Base-by-base conservation (phyloP, 2,888 invertebrate species). In the Tenthredo amoena region DNA sequence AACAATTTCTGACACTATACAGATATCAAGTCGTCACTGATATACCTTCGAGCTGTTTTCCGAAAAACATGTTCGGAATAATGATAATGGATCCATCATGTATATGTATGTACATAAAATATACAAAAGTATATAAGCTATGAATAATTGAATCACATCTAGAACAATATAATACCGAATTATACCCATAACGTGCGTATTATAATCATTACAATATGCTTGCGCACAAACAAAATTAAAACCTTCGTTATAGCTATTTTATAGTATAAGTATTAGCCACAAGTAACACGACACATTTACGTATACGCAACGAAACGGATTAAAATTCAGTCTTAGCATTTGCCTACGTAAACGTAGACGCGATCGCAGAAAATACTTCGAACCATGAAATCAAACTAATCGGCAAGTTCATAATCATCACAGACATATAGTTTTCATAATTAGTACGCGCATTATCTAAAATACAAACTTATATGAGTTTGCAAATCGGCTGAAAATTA, bases 271-370 rank as follows among this genome's bases (percentile, higher is more conserved):
- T 71, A 71, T 37, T 37, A 71, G 37, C 34, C 34, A 71, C 34
- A 34, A 71, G n/a, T 71, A 37, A 71, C 26, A 71, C 74, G 74
- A 43, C 21, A 74, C 74, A 74, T 74, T 40, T 43, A 43, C 43
- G 31, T 43, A 68, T 55, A 77, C 37, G n/a, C 50, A 34, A 77
- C 77, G 77, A 77, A 50, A 77, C 55, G 77, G 55, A 77, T 77
- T 77, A 77, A 77, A 77, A 77, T 77, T 77, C 77, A 77, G 77
- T 77, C 55, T 77, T 55, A 55, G 31, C 26, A 77, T 77, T 74
- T 77, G 47, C 77, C 50, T 18, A 77, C 34, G 37, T 74, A 43
- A 9, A 74, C 9, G 21, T 43, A 15, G n/a, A n/a, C 37, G 34
- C n/a, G 40, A 76, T 71, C 71, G 71, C 31, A n/a, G 37, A 37